Conservation (phyloP, 2,113 vertebrate species). For the Leucoraja erinaceus region DNA sequence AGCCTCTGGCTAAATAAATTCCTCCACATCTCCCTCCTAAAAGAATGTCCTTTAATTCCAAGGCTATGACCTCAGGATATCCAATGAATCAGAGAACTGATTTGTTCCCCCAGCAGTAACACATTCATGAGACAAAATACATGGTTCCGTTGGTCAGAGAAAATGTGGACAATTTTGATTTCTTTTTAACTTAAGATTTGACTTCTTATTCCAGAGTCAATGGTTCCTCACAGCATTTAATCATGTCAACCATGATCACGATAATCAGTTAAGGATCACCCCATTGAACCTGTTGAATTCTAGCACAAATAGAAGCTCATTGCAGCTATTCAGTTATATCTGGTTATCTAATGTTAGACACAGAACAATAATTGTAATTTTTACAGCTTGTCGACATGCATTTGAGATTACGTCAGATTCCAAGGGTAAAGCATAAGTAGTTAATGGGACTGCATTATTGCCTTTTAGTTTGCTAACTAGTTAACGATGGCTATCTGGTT, state of each 20-base stretch:
- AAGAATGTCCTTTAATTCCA: too few species aligned
- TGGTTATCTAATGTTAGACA: background rate
- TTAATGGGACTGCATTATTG: background rate
- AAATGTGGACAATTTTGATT: background rate
- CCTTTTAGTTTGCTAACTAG: background rate
- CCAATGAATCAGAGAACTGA: background rate
- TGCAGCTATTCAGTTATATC: background rate
- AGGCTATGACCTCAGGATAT: too few species aligned
- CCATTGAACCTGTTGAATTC: background rate
- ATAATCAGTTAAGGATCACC: too few species aligned
- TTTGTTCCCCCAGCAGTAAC: background rate
- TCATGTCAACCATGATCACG: background rate
- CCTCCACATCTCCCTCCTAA: too few species aligned
- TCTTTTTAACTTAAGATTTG: background rate
- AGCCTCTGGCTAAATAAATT: too few species aligned
- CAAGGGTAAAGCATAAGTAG: background rate
- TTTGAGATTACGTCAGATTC: background rate
- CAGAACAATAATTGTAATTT: background rate
- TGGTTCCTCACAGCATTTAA: background rate
- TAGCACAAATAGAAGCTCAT: background rate
- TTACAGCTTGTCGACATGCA: too few species aligned
- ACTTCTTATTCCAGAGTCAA: background rate
- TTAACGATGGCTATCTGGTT: background rate
- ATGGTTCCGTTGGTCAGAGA: background rate
- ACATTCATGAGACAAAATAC: too few species aligned